Evolutionary conservation across 1,140 invertebrate genomes (phyloP).

Genomic region (Sweltsa coloradensis): DNA sequence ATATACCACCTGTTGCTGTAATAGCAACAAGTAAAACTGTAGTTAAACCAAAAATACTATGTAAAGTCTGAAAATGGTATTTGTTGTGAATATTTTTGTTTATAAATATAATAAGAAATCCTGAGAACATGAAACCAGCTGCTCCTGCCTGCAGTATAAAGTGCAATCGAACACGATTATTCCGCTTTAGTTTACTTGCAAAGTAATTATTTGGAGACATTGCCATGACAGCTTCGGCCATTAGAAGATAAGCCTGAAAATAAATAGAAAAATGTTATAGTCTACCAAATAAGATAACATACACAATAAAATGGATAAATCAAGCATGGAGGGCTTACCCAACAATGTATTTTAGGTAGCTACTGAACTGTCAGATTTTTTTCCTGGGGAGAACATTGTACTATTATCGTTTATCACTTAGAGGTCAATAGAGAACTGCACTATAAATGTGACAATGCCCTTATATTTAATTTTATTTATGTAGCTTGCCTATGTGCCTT

Average conservation of each 20-base stretch:
- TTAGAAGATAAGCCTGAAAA: constrained; percentile 3
- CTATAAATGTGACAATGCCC: too few relatives aligned
- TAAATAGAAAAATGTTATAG: too few relatives aligned
- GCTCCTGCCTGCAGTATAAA: constrained; percentile 8
- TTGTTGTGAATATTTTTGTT: constrained; percentile 10
- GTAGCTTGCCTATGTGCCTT: too few relatives aligned
- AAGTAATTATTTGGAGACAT: constrained; percentile 8
- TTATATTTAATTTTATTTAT: too few relatives aligned
- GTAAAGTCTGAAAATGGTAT: constrained; percentile 4
- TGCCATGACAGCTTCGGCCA: constrained; percentile 10
- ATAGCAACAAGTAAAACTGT: constrained; percentile 2
- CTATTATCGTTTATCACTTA: too few relatives aligned
- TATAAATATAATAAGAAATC: constrained; percentile 7
- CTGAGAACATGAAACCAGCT: constrained; percentile 7
- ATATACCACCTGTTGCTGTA: constrained; percentile 7
- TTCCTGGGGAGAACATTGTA: too few relatives aligned
- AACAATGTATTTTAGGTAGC: too few relatives aligned
- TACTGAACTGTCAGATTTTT: too few relatives aligned
- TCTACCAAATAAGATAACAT: too few relatives aligned
- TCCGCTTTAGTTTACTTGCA: neutral
- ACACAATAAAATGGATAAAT: too few relatives aligned
- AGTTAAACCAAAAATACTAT: constrained; percentile 2
- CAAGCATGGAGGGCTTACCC: too few relatives aligned
- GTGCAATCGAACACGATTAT: constrained; percentile 3
- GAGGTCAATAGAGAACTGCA: too few relatives aligned